Conservation (phyloP, 2,113 vertebrate species). For the Phalacrocorax pelagicus region DNA sequence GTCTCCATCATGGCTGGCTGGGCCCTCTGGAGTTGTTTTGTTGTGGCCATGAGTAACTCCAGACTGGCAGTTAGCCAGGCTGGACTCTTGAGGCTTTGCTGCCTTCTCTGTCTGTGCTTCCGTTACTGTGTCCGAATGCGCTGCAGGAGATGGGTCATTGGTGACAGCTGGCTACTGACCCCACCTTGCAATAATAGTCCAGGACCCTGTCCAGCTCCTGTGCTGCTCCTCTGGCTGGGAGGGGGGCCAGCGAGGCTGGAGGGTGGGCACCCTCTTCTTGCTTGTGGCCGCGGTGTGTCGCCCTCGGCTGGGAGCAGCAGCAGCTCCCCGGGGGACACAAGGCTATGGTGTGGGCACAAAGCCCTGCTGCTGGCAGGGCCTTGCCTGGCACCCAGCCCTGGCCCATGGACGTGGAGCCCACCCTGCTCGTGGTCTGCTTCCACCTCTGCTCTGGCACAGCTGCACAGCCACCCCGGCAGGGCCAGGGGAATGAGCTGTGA, state of each 20-base stretch:
- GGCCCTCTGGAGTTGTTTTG: neutral
- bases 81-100: neutral
- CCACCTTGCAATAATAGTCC: neutral
- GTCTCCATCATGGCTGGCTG: neutral
- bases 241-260: neutral
- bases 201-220: too few species aligned
- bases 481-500: neutral
- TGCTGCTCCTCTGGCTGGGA: neutral
- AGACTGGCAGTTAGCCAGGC: neutral
- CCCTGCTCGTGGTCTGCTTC: neutral
- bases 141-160: neutral
- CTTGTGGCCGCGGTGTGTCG: neutral
- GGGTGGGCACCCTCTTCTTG: neutral
- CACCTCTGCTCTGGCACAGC: neutral
- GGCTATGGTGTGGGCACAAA: neutral
- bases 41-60: neutral
- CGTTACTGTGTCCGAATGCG: fast-evolving
- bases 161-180: neutral
- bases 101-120: neutral
- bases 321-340: fast-evolving
- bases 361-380: neutral
- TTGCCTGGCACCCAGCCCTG: neutral
- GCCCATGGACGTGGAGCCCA: neutral
- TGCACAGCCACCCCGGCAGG: fast-evolving
- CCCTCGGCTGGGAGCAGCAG: fast-evolving